Evolutionary conservation across 2,888 invertebrate species (phyloP).

Genomic region (Mechanitis messenoides): DNA sequence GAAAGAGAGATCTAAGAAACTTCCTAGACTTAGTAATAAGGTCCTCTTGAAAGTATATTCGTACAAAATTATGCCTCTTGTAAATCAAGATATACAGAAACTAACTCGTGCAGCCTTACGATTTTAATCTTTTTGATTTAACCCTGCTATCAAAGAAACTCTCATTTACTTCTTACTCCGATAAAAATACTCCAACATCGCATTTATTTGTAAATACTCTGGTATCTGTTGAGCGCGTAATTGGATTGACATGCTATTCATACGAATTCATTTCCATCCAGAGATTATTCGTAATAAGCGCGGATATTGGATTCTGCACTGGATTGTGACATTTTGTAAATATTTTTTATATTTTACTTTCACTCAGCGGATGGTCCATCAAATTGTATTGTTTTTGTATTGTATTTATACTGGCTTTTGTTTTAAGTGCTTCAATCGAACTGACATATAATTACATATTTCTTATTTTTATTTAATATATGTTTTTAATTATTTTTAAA

Average conservation of each 20-base stretch:
- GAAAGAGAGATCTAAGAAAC: no score
- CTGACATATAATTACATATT: no score
- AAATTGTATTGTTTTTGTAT: background rate
- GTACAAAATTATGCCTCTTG: no score
- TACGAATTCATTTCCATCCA: constrained; percentile 26
- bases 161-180: constrained; percentile 2
- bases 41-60: no score
- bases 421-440: no score
- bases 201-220: constrained; percentile 28
- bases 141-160: background rate
- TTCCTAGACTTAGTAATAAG: no score
- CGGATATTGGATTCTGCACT: constrained; percentile 23
- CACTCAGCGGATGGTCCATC: background rate
- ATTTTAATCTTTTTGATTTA: no score
- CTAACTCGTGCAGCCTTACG: no score
- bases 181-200: constrained; percentile 12
- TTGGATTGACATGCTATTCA: constrained; percentile 31
- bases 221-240: constrained; percentile 26
- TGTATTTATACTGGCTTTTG: background rate
- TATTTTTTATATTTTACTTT: background rate
- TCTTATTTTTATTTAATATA: no score
- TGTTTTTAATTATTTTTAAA: no score
- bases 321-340: constrained; percentile 2
- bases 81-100: no score
- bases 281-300: constrained; percentile 25